These are phyloP conservation scores for Drosophila nigricruria DNA, from an alignment of 2,888 invertebrate species.

Conservation along the genomic window DNA sequence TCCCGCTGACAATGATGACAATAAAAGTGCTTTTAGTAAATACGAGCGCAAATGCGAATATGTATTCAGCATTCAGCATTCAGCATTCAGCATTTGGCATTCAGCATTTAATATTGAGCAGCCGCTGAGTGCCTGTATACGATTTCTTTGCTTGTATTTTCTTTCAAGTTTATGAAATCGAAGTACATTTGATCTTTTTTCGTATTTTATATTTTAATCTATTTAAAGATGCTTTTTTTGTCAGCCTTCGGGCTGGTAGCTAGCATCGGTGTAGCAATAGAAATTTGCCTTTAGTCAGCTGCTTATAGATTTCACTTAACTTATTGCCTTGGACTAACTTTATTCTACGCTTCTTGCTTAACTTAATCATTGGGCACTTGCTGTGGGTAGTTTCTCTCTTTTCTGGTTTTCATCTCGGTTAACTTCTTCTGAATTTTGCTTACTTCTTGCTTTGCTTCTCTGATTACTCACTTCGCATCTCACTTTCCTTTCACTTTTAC, in stretches of 20 bases:
- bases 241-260: background rate
- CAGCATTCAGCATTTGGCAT: background rate
- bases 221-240: background rate
- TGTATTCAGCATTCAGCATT: constrained; percentile 5
- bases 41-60: background rate
- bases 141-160: constrained; percentile 17
- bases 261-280: background rate
- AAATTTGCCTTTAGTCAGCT: background rate
- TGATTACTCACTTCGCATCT: background rate
- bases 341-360: background rate
- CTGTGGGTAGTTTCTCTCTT: too few relatives aligned
- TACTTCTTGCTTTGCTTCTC: background rate
- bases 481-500: background rate
- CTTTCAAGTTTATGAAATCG: constrained; percentile 3
- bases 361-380: too few relatives aligned
- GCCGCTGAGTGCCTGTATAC: constrained; percentile 17
- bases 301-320: background rate
- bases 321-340: background rate
- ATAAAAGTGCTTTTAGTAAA: constrained; percentile 71
- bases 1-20: constrained; percentile 77
- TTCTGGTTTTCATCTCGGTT: too few relatives aligned
- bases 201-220: background rate
- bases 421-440: too few relatives aligned
- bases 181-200: background rate
- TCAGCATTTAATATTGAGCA: constrained; percentile 7